Conservation (phyloP, 2,888 invertebrate species). For the Rhaphigaster nebulosa region DNA sequence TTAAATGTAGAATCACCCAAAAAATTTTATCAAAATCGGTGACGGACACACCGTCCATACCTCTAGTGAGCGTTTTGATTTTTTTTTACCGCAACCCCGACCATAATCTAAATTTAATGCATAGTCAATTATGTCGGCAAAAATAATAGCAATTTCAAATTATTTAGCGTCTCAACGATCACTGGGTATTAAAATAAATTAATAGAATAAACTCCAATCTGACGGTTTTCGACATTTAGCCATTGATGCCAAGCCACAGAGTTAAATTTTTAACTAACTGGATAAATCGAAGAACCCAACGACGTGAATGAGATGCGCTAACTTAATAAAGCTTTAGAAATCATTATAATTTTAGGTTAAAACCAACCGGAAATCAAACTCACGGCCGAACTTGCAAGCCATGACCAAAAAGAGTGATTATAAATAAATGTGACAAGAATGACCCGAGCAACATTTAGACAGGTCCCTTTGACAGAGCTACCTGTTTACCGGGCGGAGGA, state of each 20-base stretch:
- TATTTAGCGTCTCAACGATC: no score
- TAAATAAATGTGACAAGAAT: conserved; percentile 1
- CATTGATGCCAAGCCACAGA: not conserved
- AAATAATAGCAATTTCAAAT: no score
- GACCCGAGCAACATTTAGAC: not conserved
- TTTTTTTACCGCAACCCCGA: no score
- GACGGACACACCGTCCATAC: no score
- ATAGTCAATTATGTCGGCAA: no score
- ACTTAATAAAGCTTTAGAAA: not conserved
- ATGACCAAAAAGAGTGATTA: not conserved
- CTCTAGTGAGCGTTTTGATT: no score
- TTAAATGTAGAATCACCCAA: no score
- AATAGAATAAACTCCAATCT: no score
- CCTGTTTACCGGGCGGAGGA: not conserved
- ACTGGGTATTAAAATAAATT: no score
- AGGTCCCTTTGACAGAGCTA: conserved; percentile 3
- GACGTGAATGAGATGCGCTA: not conserved
- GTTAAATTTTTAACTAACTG: not conserved
- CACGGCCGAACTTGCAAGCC: not conserved
- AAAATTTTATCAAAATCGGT: no score
- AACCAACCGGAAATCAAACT: not conserved
- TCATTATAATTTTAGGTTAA: not conserved
- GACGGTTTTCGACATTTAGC: no score
- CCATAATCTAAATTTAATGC: no score
- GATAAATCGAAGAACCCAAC: not conserved